Evolutionary conservation across 2,888 invertebrate species (phyloP).

Genomic region (Meteorus cinctellus): DNA sequence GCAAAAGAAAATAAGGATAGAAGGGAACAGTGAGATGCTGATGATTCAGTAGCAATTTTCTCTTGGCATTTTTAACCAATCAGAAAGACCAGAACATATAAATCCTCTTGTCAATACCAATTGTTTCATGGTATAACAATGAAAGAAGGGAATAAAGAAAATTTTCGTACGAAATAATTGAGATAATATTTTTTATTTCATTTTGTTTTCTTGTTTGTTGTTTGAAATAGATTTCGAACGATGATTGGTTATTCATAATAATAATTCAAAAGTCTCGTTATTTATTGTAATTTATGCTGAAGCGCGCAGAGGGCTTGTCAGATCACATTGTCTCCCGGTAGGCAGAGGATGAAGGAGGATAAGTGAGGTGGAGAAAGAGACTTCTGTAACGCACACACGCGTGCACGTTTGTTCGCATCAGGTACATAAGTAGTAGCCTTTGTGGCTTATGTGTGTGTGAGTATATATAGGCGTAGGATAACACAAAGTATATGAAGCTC

Average conservation of each 20-base stretch:
- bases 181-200: background rate
- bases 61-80: constrained; percentile 23
- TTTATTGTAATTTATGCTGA: constrained; percentile 65
- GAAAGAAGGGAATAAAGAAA: background rate
- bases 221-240: constrained; percentile 27
- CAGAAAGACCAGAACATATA: background rate
- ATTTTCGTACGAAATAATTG: background rate
- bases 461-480: background rate
- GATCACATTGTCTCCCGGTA: constrained; percentile 33
- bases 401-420: background rate
- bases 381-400: constrained; percentile 13
- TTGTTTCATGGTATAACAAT: background rate
- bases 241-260: constrained; percentile 47
- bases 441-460: background rate
- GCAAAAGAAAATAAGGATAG: constrained; percentile 13
- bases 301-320: constrained; percentile 45
- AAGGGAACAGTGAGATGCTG: background rate
- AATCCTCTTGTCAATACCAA: background rate
- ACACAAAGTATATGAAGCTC: constrained; percentile 43
- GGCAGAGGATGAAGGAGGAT: constrained; percentile 55
- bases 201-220: constrained; percentile 2
- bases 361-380: constrained; percentile 39
- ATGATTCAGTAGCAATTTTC: background rate
- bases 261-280: constrained; percentile 58
- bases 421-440: background rate